phyloP scores from a whole-genome alignment of 2,888 invertebrate genomes.

The Rotaria macrura region DNA sequence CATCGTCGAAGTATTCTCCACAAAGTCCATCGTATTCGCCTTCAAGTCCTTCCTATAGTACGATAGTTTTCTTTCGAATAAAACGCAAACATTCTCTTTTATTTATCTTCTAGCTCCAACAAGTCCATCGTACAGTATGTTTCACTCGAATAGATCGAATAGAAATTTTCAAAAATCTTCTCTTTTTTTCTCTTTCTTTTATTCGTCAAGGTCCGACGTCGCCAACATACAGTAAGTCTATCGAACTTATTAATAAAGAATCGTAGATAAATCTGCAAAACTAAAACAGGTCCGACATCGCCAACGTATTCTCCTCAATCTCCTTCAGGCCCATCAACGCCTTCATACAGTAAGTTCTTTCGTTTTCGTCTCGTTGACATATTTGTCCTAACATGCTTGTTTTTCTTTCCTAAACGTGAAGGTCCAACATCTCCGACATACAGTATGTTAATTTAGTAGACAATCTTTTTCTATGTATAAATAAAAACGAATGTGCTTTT shows the following conservation, averaged over 20 bases:
- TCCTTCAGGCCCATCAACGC: conserved; percentile 40
- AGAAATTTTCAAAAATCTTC: too few relatives aligned
- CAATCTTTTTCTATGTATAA: too few relatives aligned
- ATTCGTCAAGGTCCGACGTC: conserved; percentile 34
- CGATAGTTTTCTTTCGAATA: not conserved
- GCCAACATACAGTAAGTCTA: conserved; percentile 49
- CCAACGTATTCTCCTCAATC: conserved; percentile 43
- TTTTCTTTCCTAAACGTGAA: not conserved
- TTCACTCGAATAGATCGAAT: too few relatives aligned
- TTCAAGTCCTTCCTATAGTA: conserved; percentile 60
- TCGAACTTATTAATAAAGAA: conserved; percentile 54
- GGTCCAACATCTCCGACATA: conserved; percentile 41
- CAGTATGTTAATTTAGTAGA: conserved; percentile 35
- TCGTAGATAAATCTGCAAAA: not conserved
- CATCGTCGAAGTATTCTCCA: conserved; percentile 49
- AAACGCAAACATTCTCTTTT: not conserved
- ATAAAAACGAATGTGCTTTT: too few relatives aligned
- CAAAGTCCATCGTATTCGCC: conserved; percentile 41
- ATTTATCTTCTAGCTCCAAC: not conserved
- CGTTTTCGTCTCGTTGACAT: too few relatives aligned
- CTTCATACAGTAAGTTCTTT: not conserved
- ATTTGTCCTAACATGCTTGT: not conserved
- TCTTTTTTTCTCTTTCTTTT: too few relatives aligned
- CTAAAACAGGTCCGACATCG: conserved; percentile 35
- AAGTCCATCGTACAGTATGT: not conserved